Evolutionary conservation across 2,797 vertebrate species (phyloP).

Genomic region (Clarias pachynema): DNA sequence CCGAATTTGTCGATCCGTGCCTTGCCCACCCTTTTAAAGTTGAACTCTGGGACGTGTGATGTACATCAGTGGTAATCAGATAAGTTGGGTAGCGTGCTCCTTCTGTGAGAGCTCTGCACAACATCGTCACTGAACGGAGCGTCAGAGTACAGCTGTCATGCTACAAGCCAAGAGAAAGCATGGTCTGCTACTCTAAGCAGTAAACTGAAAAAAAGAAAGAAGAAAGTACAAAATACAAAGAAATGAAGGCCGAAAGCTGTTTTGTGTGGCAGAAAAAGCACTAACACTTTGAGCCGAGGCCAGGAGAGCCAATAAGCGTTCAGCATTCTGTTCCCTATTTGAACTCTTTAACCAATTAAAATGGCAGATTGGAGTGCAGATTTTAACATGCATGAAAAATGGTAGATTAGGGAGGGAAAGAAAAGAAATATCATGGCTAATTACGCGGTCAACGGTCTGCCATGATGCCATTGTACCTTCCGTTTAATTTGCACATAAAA

Average conservation of each 20-base stretch:
- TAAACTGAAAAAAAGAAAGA: conserved; percentile 61
- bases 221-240: conserved; percentile 23
- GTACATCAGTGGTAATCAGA: conserved; percentile 79
- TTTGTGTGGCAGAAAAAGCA: conserved; percentile 61
- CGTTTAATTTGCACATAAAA: conserved; percentile 69
- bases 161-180: conserved; percentile 66
- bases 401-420: conserved; percentile 50
- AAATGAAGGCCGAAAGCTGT: conserved; percentile 67
- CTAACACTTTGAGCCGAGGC: conserved; percentile 66
- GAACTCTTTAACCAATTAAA: conserved; percentile 76
- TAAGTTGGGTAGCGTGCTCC: conserved; percentile 76
- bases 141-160: conserved; percentile 78
- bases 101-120: conserved; percentile 72
- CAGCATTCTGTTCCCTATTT: conserved; percentile 62
- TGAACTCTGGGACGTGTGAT: conserved; percentile 69
- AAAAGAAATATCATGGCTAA: conserved; percentile 59
- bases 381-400: conserved; percentile 73
- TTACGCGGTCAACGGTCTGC: conserved; percentile 71
- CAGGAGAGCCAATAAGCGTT: conserved; percentile 44
- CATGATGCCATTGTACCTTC: conserved; percentile 61
- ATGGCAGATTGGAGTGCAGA: conserved; percentile 64
- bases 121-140: conserved; percentile 74
- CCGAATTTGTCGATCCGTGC: conserved; percentile 41
- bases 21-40: conserved; percentile 50
- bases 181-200: conserved; percentile 54